phyloP scores from a whole-genome alignment of 2,797 vertebrate species.

The Erethizon dorsatum region DNA sequence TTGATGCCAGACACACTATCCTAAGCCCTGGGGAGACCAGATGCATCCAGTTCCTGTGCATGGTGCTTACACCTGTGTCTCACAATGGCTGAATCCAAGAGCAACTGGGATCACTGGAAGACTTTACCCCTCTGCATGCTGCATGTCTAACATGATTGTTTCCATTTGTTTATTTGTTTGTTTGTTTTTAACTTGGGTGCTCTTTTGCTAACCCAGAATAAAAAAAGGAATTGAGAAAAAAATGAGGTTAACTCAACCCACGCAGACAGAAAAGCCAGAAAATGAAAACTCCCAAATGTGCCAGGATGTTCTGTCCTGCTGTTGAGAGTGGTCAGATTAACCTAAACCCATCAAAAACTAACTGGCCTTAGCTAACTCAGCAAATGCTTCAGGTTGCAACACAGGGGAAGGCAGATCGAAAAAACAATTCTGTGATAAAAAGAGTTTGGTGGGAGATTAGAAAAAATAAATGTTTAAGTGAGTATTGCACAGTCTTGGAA shows the following conservation, averaged over 20 bases:
- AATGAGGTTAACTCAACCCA: constrained; percentile 45
- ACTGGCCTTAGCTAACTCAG: constrained; percentile 24
- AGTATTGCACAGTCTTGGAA: neutral
- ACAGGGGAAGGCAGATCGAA: neutral
- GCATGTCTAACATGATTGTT: neutral
- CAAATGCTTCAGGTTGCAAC: constrained; percentile 30
- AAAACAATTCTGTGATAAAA: constrained; percentile 18
- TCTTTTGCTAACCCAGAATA: constrained; percentile 41
- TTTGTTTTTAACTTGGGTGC: constrained; percentile 17
- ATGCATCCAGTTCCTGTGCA: neutral
- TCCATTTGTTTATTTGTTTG: constrained; percentile 9
- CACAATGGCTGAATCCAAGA: neutral
- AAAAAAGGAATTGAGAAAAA: constrained; percentile 60
- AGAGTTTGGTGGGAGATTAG: neutral
- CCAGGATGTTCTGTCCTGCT: constrained; percentile 44
- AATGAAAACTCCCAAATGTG: neutral
- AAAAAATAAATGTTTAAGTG: neutral
- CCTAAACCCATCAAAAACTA: constrained; percentile 59
- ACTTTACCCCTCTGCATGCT: neutral
- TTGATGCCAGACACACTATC: neutral
- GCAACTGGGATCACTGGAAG: neutral
- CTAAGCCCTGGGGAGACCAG: neutral
- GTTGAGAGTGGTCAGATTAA: constrained; percentile 56
- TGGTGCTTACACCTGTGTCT: neutral
- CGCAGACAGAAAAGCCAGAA: constrained; percentile 28